Percentiles rank a stretch among this genome's conserved stretches.
These are phyloP conservation scores for Epinephelus moara DNA, from an alignment of 2,113 vertebrate genomes.

Conservation along the genomic window DNA sequence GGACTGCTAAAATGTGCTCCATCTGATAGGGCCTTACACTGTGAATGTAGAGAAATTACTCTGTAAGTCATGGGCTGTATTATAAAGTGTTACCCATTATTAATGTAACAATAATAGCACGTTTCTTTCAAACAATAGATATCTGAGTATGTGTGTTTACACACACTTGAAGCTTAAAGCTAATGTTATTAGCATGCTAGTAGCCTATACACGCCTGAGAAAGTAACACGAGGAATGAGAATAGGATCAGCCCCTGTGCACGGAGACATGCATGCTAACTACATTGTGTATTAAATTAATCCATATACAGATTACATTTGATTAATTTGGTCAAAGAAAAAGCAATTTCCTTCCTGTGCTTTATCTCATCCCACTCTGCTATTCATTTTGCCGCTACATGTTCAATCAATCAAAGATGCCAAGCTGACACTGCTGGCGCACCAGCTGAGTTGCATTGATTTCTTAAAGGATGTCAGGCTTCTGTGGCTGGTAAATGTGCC, in stretches of 20 bases:
- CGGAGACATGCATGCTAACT: not conserved
- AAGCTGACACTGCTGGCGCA: conserved; percentile 21
- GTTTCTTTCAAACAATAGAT: not conserved
- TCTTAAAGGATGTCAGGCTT: conserved; percentile 37
- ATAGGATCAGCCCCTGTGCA: not conserved
- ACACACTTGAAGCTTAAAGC: not conserved
- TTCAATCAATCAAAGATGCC: conserved; percentile 48
- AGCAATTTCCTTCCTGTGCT: conserved; percentile 20
- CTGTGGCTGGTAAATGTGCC: conserved; percentile 38
- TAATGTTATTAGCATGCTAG: not conserved
- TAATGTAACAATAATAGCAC: not conserved
- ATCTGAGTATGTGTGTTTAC: not conserved
- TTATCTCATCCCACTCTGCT: conserved; percentile 20
- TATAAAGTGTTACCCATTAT: not conserved
- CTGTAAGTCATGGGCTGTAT: too few species aligned
- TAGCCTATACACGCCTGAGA: not conserved
- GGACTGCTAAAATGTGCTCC: too few species aligned
- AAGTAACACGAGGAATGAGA: not conserved
- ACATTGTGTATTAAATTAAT: not conserved
- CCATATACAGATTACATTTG: not conserved
- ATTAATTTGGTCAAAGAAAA: conserved; percentile 20
- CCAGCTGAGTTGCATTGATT: conserved; percentile 51
- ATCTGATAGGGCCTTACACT: too few species aligned
- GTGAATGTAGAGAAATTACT: too few species aligned
- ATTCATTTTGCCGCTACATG: conserved; percentile 29